These are phyloP conservation scores for Galeopsomyia nigrocyanea DNA, from an alignment of 2,888 invertebrate genomes.

Conservation along the genomic window DNA sequence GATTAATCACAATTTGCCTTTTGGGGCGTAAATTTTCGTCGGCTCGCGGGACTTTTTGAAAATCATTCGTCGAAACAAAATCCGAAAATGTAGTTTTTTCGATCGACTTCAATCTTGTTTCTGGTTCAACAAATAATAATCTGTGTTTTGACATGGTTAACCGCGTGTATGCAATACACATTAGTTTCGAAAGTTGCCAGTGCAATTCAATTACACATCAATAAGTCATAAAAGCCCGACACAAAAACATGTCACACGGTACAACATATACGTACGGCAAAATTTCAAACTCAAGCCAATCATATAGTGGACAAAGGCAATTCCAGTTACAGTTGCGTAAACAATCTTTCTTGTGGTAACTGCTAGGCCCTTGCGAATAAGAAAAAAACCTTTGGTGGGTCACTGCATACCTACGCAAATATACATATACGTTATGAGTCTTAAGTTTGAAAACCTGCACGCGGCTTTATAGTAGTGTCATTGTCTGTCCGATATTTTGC, in stretches of 20 bases:
- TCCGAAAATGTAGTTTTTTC: too few relatives aligned
- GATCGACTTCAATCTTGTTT: too few relatives aligned
- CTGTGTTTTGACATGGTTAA: not conserved
- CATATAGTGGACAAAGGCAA: slow-evolving; percentile 35
- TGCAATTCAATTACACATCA: too few relatives aligned
- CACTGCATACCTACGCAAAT: slow-evolving; percentile 22
- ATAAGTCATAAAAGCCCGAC: too few relatives aligned
- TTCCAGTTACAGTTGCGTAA: slow-evolving; percentile 42
- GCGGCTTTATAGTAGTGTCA: slow-evolving; percentile 18
- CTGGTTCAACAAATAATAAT: not conserved
- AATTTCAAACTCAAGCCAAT: not conserved
- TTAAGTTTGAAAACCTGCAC: slow-evolving; percentile 13
- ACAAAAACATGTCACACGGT: too few relatives aligned
- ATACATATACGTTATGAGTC: not conserved
- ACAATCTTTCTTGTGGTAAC: slow-evolving; percentile 47
- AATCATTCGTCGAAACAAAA: too few relatives aligned
- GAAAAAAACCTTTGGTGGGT: not conserved
- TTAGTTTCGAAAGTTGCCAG: too few relatives aligned
- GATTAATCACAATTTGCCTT: too few relatives aligned
- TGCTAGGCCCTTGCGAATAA: not conserved
- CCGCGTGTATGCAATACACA: too few relatives aligned
- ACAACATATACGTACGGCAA: too few relatives aligned
- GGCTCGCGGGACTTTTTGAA: too few relatives aligned
- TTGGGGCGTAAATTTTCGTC: too few relatives aligned
- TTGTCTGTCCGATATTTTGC: slow-evolving; percentile 23